Evolutionary conservation across 2,113 vertebrate species (phyloP).

Genomic region (human): GRCh38 chr2:101941001-101941500

Average conservation of each 20-base stretch:
- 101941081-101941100: background rate
- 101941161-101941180: background rate
- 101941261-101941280: background rate
- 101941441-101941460: background rate
- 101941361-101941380: background rate
- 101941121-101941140: background rate
- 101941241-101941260: background rate
- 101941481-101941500: background rate
- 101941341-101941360: background rate
- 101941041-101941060: background rate
- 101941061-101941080: background rate
- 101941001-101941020: too few species aligned
- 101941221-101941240: background rate
- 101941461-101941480: background rate
- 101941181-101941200: background rate
- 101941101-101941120: background rate
- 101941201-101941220: background rate
- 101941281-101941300: background rate
- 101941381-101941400: background rate
- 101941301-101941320: background rate
- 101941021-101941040: background rate
- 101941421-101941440: background rate
- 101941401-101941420: background rate
- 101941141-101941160: background rate
- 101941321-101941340: background rate